Base-by-base conservation (phyloP, 2,888 invertebrate genomes). In the Bruchidius siliquastri region DNA sequence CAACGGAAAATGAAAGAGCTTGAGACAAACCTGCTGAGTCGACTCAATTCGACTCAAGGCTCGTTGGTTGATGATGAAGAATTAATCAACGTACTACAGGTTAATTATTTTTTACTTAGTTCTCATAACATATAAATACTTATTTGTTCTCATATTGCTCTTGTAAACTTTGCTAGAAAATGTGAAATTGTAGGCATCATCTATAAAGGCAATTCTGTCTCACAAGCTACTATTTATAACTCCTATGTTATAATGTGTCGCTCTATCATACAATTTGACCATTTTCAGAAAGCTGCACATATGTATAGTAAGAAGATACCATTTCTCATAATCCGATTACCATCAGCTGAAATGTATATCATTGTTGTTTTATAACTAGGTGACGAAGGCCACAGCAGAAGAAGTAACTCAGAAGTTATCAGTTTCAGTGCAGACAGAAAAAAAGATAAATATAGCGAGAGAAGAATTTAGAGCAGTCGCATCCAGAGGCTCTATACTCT, bases 401-500 rank as follows among this genome's bases (percentile, higher is more conserved):
- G 97, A 98, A 85, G 98, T 98, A 0, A 96, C 95, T 82, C 96
- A 97, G 82, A 98, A 98, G 85, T 88, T 98, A 0, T 92, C 93
- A 85, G 94, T 97, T 13, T 95, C 98, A 0, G 97, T 95, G 80
- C 93, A 96, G 18, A 98, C 98, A 0, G 98, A 98, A 84, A 93
- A 93, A 79, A 97, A 98, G 86, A 98, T 98, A 77, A 95, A 95
- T 84, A 89, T 94, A 74, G 98, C 98, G 0, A 89, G 98, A 74
- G 98, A 98, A 87, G 98, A 98, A 85, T 98, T 97, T 85, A 90
- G 98, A 79, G 96, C 97, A 0, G 98, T 98, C 0, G 98, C 98
- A 1, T 94, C 95, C 0, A 90, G 98, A 79, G 98, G 98, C 20
- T 97, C 97, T 0, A 97, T 98, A 74, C 88, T 98, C 0, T 98